Evolutionary conservation across 2,888 invertebrate genomes (phyloP), one percentile per base, ranked within the genome.

Genomic region (Mellilla xanthometata): DNA sequence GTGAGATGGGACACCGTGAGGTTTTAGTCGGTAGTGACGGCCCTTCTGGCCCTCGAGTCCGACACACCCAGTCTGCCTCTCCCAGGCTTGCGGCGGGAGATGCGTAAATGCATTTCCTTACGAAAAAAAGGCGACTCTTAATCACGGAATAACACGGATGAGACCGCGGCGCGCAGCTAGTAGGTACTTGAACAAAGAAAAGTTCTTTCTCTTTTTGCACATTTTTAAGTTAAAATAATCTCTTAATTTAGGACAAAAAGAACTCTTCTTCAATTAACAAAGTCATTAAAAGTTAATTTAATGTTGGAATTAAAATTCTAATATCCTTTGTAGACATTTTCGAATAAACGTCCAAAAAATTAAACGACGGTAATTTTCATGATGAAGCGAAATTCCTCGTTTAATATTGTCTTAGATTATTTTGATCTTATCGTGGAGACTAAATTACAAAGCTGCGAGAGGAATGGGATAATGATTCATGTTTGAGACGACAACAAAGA

Each of bases 201-300:
- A n/a, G n/a, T n/a, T n/a, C n/a, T n/a, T n/a, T n/a, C n/a, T n/a
- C n/a, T n/a, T n/a, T n/a, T n/a, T n/a, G n/a, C n/a, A n/a, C n/a
- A n/a, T n/a, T n/a, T n/a, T n/a, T n/a, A 19, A 19, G 15, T 5
- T 19, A 19, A 19, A 19, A 19, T 19, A 19, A 1, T 19, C 15
- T 6, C 15, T 19, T 19, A 19, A 19, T 13, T 11, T 6, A 11
- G 10, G 4, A 8, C n/a, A 19, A 28, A 29, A 30, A 13, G 36
- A 24, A 12, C 7, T 26, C 12, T 19, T 35, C 30, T 27, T 26
- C 9, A 33, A 38, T 29, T 33, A 47, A 41, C 35, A 41, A 39
- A 45, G 41, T 48, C 47, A 34, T 48, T 48, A 48, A n/a, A 28
- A 42, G 36, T 48, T 48, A 48, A 48, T 34, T 48, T 48, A 41